Evolutionary conservation across 2,888 invertebrate genomes (phyloP).

Genomic region (Microplitis manilae): DNA sequence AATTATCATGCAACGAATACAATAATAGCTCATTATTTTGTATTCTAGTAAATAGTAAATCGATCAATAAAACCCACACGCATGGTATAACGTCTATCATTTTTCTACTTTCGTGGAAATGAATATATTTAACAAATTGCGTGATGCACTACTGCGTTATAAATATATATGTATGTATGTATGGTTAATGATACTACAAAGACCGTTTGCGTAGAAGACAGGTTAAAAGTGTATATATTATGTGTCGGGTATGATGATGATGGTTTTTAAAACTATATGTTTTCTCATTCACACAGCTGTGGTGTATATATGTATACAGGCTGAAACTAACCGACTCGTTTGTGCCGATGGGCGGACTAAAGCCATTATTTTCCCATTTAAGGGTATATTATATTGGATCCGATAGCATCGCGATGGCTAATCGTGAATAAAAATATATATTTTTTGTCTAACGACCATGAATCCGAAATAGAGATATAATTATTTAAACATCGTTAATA

Average conservation of each 20-base stretch:
- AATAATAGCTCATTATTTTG: constrained; percentile 4
- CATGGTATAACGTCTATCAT: not conserved
- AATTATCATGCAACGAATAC: constrained; percentile 3
- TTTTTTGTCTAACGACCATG: constrained; percentile 43
- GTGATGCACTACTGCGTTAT: not conserved
- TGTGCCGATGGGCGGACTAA: constrained; percentile 45
- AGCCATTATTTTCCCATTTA: constrained; percentile 66
- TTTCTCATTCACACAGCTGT: constrained; percentile 5
- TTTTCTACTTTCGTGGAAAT: constrained; percentile 18
- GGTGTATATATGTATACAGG: not conserved
- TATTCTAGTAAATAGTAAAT: not conserved
- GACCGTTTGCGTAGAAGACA: not conserved
- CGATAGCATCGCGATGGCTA: constrained; percentile 57
- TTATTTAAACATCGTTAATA: constrained; percentile 60
- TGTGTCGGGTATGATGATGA: constrained; percentile 23
- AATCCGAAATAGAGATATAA: constrained; percentile 57
- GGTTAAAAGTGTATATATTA: constrained; percentile 10
- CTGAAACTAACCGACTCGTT: not conserved
- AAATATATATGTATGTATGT: not conserved
- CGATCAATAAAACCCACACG: not conserved
- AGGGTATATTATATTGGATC: constrained; percentile 56
- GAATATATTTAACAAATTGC: constrained; percentile 1
- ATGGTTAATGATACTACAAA: not conserved
- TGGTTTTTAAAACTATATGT: constrained; percentile 10
- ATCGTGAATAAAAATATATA: constrained; percentile 30